Evolutionary conservation across 2,888 invertebrate species (phyloP).

Genomic region (Syritta pipiens): DNA sequence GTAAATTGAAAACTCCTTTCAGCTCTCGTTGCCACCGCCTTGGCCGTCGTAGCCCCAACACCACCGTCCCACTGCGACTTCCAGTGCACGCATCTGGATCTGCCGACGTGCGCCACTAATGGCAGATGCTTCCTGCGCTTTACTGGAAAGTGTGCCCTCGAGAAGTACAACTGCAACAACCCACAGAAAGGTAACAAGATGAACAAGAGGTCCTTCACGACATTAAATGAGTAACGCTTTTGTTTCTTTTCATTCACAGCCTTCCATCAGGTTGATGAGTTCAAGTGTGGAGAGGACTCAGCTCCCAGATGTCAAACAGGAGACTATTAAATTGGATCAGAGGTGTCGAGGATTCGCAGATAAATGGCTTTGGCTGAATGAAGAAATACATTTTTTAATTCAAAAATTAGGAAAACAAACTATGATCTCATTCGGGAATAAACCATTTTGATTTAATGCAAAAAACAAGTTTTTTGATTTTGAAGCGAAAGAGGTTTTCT

Average conservation of each 20-base stretch:
- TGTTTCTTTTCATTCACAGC: not conserved
- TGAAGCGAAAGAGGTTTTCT: too few species aligned
- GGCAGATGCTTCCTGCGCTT: conserved; percentile 73
- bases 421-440: too few species aligned
- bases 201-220: not conserved
- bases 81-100: conserved; percentile 70
- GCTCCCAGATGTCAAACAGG: conserved; percentile 26
- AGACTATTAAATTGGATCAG: conserved; percentile 7
- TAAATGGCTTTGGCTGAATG: too few species aligned
- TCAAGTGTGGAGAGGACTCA: conserved; percentile 13
- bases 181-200: conserved; percentile 67
- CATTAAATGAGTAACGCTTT: too few species aligned
- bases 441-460: too few species aligned
- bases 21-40: conserved; percentile 20
- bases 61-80: conserved; percentile 70
- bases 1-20: not conserved
- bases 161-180: conserved; percentile 74
- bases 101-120: conserved; percentile 73
- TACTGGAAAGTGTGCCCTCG: conserved; percentile 72
- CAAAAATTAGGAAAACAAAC: too few species aligned
- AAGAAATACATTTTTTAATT: too few species aligned
- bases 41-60: conserved; percentile 9
- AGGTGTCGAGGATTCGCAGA: not conserved
- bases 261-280: conserved; percentile 28
- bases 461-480: too few species aligned